Evolutionary conservation across 2,113 vertebrate species (phyloP).

Genomic region (Tympanuchus pallidicinctus): DNA sequence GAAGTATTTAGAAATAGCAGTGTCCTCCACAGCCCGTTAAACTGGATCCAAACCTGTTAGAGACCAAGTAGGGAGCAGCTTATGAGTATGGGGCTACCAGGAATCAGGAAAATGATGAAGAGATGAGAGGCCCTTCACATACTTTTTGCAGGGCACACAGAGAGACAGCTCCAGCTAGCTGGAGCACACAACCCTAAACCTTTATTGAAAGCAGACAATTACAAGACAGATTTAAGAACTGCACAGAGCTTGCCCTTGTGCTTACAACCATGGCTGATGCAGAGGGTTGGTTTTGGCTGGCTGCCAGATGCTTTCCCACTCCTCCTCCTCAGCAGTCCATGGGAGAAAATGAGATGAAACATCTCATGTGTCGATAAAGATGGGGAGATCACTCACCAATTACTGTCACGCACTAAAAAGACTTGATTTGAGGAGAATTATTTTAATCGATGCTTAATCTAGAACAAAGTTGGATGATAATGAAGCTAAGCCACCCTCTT

Average conservation of each 20-base stretch:
- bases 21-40: not conserved
- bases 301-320: not conserved
- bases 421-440: not conserved
- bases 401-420: not conserved
- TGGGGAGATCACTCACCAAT: not conserved
- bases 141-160: not conserved
- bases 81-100: not conserved
- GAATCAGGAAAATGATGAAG: not conserved
- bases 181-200: not conserved
- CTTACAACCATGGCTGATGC: not conserved
- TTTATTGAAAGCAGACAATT: not conserved
- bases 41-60: not conserved
- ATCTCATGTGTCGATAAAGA: not conserved
- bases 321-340: not conserved
- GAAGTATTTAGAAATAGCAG: not conserved
- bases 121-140: rapidly evolving
- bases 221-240: not conserved
- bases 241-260: not conserved
- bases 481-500: not conserved
- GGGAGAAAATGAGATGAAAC: not conserved
- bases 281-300: not conserved
- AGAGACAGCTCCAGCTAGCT: not conserved
- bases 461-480: not conserved
- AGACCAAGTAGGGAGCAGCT: not conserved
- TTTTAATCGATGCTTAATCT: not conserved